Evolutionary conservation across 64 coral and sea anemone genomes (phyloP), one percentile per base, ranked within the genome.

Genomic region (Montipora cactus): DNA sequence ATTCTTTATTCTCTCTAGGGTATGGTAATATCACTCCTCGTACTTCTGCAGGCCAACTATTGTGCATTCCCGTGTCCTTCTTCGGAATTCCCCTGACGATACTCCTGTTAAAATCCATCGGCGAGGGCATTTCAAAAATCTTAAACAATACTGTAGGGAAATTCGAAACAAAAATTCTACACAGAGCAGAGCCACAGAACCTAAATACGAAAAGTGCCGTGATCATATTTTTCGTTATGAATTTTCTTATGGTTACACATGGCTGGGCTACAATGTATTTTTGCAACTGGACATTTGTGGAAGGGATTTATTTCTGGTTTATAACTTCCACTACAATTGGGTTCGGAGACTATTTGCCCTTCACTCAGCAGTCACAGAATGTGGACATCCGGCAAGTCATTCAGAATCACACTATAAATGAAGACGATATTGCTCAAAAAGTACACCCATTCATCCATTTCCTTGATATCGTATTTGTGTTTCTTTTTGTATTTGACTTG

Each of bases 271-370:
- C 59, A 22, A 72, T 76, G 64, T 22, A 69, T 49, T 3, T 16
- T 0, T 21, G 81, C 3, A 18, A 18, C 4, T 76, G 87, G 22
- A 94, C 93, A 1, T 94, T 84, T 5, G 57, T 95, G 14, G 79
- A 95, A 50, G 80, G 72, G 2, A 77, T 90, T 3, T 95, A 95
- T 11, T 57, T 90, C 49, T 95, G 93, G 88, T 90, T 95, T 79
- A 76, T 95, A 52, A 79, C 80, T 18, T 86, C 64, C 44, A 76
- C 79, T 13, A 95, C 93, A 11, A 83, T 95, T 16, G 93, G 93
- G 47, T 95, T 90, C 69, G 93, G 93, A 2, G 93, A 95, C 69
- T 95, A 86, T 44, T 49, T 90, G 15, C 73, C 23, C 14, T 11
- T 76, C 5, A 61, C n/a, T 7, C 4, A 55, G 53, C 7, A 57